Evolutionary conservation across 2,113 vertebrate species (phyloP).

Genomic region (Trichechus manatus): DNA sequence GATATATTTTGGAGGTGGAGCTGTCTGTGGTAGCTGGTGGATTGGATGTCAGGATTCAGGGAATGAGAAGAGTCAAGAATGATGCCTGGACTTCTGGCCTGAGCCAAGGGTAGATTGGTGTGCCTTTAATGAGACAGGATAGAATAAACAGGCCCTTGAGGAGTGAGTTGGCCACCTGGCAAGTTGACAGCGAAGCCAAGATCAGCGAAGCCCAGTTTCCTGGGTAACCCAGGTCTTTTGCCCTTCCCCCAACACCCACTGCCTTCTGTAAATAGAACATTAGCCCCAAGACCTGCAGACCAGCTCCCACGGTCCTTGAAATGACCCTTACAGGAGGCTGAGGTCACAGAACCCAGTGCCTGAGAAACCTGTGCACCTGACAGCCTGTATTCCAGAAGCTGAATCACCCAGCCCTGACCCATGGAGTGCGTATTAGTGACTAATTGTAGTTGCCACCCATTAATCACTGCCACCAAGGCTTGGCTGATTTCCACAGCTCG

Average conservation of each 20-base stretch:
- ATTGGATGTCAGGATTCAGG: rapidly evolving
- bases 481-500: not conserved
- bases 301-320: not conserved
- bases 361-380: not conserved
- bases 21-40: too few species aligned
- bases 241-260: not conserved
- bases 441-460: constrained; percentile 33
- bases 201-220: not conserved
- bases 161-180: not conserved
- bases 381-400: not conserved
- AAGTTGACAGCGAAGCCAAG: not conserved
- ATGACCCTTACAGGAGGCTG: not conserved
- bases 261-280: not conserved
- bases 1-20: not conserved
- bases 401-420: constrained; percentile 34
- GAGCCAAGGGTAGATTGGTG: not conserved
- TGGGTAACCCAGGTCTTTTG: rapidly evolving
- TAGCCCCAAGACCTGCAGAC: not conserved
- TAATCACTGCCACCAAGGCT: not conserved
- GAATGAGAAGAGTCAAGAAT: not conserved
- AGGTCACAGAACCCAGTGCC: not conserved
- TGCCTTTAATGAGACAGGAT: not conserved
- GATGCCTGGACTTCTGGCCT: not conserved
- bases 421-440: not conserved
- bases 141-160: not conserved